Conservation (phyloP, 2,797 vertebrate genomes). For the Pelobates cultripes region DNA sequence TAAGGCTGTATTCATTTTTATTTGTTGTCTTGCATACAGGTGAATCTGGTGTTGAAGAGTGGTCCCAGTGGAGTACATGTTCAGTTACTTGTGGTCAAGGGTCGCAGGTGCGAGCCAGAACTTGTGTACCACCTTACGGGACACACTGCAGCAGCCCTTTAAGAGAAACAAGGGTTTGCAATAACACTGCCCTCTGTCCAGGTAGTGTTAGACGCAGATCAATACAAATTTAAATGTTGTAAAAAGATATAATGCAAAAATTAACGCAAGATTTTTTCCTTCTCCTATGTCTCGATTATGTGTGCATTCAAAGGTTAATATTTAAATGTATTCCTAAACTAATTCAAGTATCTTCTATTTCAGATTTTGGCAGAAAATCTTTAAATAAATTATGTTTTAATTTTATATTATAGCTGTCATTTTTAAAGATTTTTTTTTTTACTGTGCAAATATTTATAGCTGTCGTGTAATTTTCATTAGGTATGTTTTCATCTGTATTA, state of each 20-base stretch:
- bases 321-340: neutral
- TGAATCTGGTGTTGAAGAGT: constrained; percentile 99
- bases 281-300: neutral
- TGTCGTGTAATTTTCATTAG: neutral
- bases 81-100: constrained; percentile 99
- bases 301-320: neutral
- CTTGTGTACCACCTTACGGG: constrained; percentile 99
- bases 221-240: constrained; percentile 78
- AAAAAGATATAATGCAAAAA: constrained; percentile 74
- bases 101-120: constrained; percentile 99
- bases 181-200: constrained; percentile 99
- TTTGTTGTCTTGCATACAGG: constrained; percentile 95
- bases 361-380: neutral
- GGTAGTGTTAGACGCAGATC: constrained; percentile 99
- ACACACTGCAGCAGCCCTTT: constrained; percentile 99
- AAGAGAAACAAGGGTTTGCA: constrained; percentile 99
- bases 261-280: constrained; percentile 61
- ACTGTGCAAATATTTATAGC: neutral
- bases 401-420: too few species aligned
- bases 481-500: neutral
- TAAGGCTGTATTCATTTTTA: constrained; percentile 73
- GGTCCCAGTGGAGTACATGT: constrained; percentile 99
- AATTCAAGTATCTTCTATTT: neutral
- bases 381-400: too few species aligned
- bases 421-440: too few species aligned